Evolutionary conservation across 2,797 vertebrate genomes (phyloP).

Genomic region (Gadopsis marmoratus): DNA sequence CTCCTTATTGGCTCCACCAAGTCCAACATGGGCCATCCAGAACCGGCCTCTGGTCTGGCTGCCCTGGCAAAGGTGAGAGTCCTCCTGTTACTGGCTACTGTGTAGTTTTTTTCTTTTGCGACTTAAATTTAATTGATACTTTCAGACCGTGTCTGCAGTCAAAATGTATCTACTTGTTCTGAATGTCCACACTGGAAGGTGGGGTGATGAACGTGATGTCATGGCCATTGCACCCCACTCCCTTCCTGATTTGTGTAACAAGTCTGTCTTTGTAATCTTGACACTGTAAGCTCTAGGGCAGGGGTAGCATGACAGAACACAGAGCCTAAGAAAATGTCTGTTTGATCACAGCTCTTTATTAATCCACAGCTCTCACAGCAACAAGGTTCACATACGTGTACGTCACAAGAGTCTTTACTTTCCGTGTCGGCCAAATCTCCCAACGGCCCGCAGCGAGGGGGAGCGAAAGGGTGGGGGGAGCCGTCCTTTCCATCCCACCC

Average conservation of each 20-base stretch:
- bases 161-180: neutral
- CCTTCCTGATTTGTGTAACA: neutral
- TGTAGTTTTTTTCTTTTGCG: neutral
- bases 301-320: too few species aligned
- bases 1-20: conserved; percentile 96
- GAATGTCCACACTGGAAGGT: neutral
- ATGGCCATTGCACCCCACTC: neutral
- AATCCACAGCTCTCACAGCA: too few species aligned
- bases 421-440: too few species aligned
- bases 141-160: neutral
- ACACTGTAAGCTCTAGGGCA: too few species aligned
- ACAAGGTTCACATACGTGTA: too few species aligned
- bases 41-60: conserved; percentile 94
- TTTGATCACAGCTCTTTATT: too few species aligned
- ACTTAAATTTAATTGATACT: neutral
- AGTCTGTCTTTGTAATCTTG: neutral
- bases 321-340: too few species aligned
- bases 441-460: too few species aligned
- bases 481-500: too few species aligned
- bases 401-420: too few species aligned
- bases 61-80: conserved; percentile 91
- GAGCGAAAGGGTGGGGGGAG: too few species aligned
- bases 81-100: neutral
- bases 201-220: neutral
- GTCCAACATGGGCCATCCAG: conserved; percentile 98